A percentile compares a stretch with the other conserved stretches of the same genome.
These are phyloP conservation scores for Rhadina sibilatrix DNA, from an alignment of 2,113 vertebrate species.

Conservation along the genomic window DNA sequence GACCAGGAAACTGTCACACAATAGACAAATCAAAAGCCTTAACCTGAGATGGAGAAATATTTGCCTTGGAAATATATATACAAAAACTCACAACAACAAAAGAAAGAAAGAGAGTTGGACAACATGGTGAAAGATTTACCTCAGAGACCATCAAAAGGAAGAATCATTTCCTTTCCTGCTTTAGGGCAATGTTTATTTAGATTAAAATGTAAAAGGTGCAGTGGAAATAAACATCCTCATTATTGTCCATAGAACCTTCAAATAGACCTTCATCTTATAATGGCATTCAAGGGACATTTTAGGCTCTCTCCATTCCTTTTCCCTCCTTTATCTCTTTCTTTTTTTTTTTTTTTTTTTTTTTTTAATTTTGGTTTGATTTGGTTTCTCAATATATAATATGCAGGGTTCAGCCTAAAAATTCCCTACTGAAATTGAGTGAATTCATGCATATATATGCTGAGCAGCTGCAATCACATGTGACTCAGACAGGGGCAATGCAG, in stretches of 20 bases:
- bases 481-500: not conserved
- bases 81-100: not conserved
- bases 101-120: not conserved
- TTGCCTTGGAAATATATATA: not conserved
- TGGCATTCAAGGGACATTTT: not conserved
- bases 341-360: not conserved
- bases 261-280: not conserved
- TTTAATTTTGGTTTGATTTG: not conserved
- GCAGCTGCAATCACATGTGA: slow-evolving; percentile 8
- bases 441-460: slow-evolving; percentile 11
- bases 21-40: not conserved
- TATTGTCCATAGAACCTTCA: not conserved
- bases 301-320: not conserved
- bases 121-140: slow-evolving; percentile 33
- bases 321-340: not conserved
- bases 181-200: slow-evolving; percentile 29
- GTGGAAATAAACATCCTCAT: not conserved
- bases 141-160: not conserved
- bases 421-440: not conserved
- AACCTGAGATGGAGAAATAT: not conserved
- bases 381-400: not conserved
- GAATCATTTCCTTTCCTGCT: slow-evolving; percentile 32
- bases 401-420: not conserved
- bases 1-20: not conserved
- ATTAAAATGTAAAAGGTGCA: slow-evolving; percentile 4